Conservation (phyloP, 2,797 vertebrate genomes). For the Chelidonichthys spinosus region DNA sequence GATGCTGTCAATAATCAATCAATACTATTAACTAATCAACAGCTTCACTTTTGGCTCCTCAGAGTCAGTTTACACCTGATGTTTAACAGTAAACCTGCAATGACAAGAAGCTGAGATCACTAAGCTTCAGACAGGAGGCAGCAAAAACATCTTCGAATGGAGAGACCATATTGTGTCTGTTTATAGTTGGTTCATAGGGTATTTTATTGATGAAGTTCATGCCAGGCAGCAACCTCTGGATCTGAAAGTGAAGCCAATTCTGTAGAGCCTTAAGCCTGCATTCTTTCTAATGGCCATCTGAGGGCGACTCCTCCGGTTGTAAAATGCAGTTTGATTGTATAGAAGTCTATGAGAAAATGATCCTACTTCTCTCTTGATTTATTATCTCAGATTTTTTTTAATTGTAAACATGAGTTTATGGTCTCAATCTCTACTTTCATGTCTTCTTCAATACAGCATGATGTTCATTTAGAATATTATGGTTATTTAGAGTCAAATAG, state of each 20-base stretch:
- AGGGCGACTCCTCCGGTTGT: too few relatives aligned
- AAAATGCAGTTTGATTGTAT: too few relatives aligned
- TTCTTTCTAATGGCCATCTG: not conserved
- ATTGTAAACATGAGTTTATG: too few relatives aligned
- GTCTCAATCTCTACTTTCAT: too few relatives aligned
- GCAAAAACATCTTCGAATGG: not conserved
- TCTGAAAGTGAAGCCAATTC: too few relatives aligned
- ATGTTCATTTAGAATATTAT: too few relatives aligned
- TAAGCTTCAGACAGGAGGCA: not conserved
- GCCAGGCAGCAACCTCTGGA: too few relatives aligned
- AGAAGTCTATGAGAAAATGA: too few relatives aligned
- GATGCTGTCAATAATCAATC: conserved; percentile 44
- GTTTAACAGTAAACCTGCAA: conserved; percentile 6
- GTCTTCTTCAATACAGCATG: too few relatives aligned
- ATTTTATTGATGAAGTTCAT: not conserved
- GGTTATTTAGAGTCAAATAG: too few relatives aligned
- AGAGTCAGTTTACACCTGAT: conserved; percentile 1
- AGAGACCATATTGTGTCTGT: not conserved
- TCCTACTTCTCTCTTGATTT: too few relatives aligned
- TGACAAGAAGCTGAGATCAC: not conserved
- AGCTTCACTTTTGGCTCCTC: conserved; percentile 18
- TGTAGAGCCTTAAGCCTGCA: not conserved
- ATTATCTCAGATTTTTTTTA: too few relatives aligned
- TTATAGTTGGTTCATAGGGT: not conserved
- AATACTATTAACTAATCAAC: conserved; percentile 52